Percentiles rank a stretch among this genome's conserved stretches.
Evolutionary conservation across 2,797 vertebrate species (phyloP).

Genomic region (Diceros bicornis): DNA sequence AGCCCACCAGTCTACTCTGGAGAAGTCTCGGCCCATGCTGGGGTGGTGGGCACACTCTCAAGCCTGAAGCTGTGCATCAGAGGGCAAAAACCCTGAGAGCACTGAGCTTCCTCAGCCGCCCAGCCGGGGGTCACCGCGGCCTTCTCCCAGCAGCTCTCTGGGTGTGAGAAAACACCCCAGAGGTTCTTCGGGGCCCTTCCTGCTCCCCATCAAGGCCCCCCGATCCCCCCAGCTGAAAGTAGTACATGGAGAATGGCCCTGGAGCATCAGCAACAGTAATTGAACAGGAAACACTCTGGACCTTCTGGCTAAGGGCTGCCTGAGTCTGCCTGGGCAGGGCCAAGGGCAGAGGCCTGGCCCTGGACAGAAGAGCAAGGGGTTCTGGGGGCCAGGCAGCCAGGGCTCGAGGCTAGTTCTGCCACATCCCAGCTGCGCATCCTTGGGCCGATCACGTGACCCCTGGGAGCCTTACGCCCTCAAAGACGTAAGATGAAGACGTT

Average conservation of each 20-base stretch:
- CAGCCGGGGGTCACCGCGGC: fast-evolving
- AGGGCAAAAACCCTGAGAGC: neutral
- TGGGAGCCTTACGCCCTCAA: neutral
- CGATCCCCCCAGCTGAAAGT: no score
- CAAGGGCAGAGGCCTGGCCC: neutral
- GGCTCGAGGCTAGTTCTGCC: neutral
- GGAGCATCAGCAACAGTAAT: neutral
- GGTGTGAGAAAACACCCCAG: neutral
- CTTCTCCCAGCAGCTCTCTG: neutral
- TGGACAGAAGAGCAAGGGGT: neutral
- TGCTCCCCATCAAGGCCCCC: neutral
- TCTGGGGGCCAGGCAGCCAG: neutral
- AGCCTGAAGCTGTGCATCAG: neutral
- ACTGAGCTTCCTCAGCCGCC: neutral
- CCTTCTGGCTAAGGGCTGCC: neutral
- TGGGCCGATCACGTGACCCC: neutral
- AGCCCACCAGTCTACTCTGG: neutral
- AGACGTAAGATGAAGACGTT: neutral
- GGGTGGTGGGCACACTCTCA: neutral
- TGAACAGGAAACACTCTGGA: neutral
- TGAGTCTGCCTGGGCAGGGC: neutral
- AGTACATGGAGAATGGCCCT: neutral
- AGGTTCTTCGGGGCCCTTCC: neutral
- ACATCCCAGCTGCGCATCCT: neutral
- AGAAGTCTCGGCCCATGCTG: neutral